A percentile compares a stretch with the other conserved stretches of the same genome.
Evolutionary conservation across 2,113 vertebrate genomes (phyloP).

Genomic region (Stigmatopora argus): DNA sequence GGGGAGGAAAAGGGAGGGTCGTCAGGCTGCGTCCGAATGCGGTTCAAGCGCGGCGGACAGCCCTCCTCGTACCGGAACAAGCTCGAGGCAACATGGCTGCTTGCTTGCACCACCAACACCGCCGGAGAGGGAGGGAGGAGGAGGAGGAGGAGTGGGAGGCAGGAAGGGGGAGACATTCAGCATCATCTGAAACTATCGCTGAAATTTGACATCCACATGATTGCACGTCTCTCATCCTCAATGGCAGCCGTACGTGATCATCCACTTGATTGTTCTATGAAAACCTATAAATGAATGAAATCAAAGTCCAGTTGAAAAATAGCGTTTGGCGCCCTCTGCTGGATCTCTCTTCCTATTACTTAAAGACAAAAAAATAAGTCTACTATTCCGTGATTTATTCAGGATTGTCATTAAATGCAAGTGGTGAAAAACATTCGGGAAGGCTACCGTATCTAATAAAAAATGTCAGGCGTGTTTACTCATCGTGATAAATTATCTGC

Average conservation of each 20-base stretch:
- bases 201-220: too few relatives aligned
- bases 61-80: constrained; percentile 73
- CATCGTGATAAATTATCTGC: constrained; percentile 6
- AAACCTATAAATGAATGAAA: not conserved
- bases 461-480: not conserved
- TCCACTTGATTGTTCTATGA: too few relatives aligned
- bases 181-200: too few relatives aligned
- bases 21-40: constrained; percentile 58
- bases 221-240: too few relatives aligned
- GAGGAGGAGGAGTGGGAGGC: constrained; percentile 8
- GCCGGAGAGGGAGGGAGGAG: constrained; percentile 16
- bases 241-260: too few relatives aligned
- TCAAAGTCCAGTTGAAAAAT: not conserved
- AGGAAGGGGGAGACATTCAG: not conserved
- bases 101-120: constrained; percentile 58
- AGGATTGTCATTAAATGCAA: constrained; percentile 42
- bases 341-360: not conserved
- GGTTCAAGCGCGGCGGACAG: constrained; percentile 63
- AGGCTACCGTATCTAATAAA: constrained; percentile 35
- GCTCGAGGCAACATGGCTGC: constrained; percentile 76
- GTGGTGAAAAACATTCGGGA: constrained; percentile 30
- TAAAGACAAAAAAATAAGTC: not conserved
- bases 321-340: constrained; percentile 1
- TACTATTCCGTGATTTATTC: constrained; percentile 42
- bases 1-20: constrained; percentile 20